Percentiles rank a stretch among this genome's conserved stretches.
Conservation (phyloP, 2,888 invertebrate species). For the Malachius bipustulatus region DNA sequence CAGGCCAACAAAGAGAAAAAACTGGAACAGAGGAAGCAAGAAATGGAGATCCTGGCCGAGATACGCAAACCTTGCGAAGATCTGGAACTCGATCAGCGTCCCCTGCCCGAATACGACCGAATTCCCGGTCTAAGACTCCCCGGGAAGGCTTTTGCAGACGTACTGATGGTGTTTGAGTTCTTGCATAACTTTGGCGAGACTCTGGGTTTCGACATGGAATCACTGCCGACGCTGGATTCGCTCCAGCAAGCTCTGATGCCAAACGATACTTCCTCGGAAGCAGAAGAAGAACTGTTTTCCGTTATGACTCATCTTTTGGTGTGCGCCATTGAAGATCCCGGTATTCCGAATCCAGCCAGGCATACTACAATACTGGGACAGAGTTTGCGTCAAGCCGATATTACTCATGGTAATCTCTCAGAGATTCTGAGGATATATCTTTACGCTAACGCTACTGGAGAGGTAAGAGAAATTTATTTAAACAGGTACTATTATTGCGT, state of each 20-base stretch:
- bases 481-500: no score
- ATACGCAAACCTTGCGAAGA: conserved; percentile 85
- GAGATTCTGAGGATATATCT: conserved; percentile 87
- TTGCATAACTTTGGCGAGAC: conserved; percentile 92
- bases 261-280: conserved; percentile 61
- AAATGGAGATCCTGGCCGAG: conserved; percentile 55
- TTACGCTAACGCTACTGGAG: conserved; percentile 79
- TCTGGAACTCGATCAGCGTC: conserved; percentile 67
- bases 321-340: conserved; percentile 88
- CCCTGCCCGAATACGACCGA: conserved; percentile 59
- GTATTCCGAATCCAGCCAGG: conserved; percentile 77
- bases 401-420: conserved; percentile 82
- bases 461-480: no score
- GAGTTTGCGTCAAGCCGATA: conserved; percentile 77
- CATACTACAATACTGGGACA: conserved; percentile 86
- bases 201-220: conserved; percentile 83
- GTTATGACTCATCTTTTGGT: conserved; percentile 82
- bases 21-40: conserved; percentile 55
- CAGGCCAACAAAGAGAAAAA: conserved; percentile 76
- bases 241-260: conserved; percentile 71
- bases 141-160: conserved; percentile 83
- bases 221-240: conserved; percentile 74
- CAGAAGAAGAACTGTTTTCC: conserved; percentile 75
- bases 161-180: conserved; percentile 93
- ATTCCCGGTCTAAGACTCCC: conserved; percentile 55